Base-by-base conservation (phyloP, 2,888 invertebrate genomes). In the Bursaphelenchus okinawaensis region DNA sequence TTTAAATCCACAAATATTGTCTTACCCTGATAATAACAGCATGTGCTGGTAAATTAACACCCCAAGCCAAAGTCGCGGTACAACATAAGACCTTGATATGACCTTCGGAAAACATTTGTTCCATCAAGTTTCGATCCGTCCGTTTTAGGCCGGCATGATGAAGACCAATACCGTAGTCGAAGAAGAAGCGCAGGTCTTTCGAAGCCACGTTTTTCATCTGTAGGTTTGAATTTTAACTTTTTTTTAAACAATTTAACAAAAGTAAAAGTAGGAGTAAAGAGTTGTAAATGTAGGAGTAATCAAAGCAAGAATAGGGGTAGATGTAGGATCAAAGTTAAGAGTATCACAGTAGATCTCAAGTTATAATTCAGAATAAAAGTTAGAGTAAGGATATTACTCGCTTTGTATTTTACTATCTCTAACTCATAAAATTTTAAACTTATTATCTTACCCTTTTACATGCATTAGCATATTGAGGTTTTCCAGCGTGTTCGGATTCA, bases 61-160 rank as follows among this genome's bases (percentile, higher is more conserved):
- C 98, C 98, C 98, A 99, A 26, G 98, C 98, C 28, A 99, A 86
- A 0, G 98, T 99, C 0, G 98, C 91, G 0, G 98, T 99, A 83
- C 96, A 96, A 8, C 93, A 91, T 1, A 99, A 85, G 12, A 87
- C 92, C 28, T 70, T 91, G 67, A 93, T 89, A 70, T 89, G 87
- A 0, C 95, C 95, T 64, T 90, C 90, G 0, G 89, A 85, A 83
- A 98, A 98, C 78, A 90, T 90, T 83, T 90, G 90, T 84, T 98
- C 96, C 0, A 92, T 90, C 84, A 91, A 85, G 76, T 52, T 89
- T 86, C 93, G 88, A 85, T 98, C 98, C 65, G 88, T 87, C 66
- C 95, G 87, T 62, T 92, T 83, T 89, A 95, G 90, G 7, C 95
- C 94, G 26, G 98, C 98, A 85, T 99, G 96, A 86, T 99, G 98